Percentiles rank a stretch among this genome's conserved stretches.
These are phyloP conservation scores for Pogoniulus pusillus DNA, from an alignment of 2,797 vertebrate genomes.

Conservation along the genomic window DNA sequence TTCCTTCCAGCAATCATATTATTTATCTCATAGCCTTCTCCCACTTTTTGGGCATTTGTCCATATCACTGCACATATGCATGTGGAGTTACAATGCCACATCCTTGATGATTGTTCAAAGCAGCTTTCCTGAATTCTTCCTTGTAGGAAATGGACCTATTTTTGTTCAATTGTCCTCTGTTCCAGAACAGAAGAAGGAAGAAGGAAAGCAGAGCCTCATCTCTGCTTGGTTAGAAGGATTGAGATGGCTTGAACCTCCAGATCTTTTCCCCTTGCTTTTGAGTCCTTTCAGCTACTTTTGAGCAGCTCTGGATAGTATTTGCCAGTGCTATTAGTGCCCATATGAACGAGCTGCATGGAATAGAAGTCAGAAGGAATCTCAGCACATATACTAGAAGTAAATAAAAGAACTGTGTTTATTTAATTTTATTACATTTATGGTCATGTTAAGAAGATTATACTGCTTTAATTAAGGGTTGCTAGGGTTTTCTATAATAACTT, in stretches of 20 bases:
- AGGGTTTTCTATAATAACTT: constrained; percentile 40
- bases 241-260: background rate
- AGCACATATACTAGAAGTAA: background rate
- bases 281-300: background rate
- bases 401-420: background rate
- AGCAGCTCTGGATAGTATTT: background rate
- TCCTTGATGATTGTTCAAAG: constrained; percentile 8
- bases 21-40: background rate
- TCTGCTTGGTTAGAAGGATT: background rate
- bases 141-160: background rate
- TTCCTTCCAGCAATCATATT: background rate
- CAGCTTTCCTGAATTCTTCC: background rate
- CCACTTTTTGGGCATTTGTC: background rate
- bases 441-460: constrained; percentile 10
- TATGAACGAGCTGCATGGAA: background rate
- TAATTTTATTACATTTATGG: constrained; percentile 33
- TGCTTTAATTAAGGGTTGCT: constrained; percentile 40
- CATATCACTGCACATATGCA: background rate
- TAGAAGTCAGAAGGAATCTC: background rate
- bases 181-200: constrained; percentile 55
- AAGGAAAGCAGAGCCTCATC: background rate
- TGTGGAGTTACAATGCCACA: background rate
- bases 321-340: background rate
- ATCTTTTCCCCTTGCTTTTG: background rate
- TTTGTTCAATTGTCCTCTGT: constrained; percentile 23